Base-by-base conservation (phyloP, 2,888 invertebrate species). In the Drosophila neotestacea region DNA sequence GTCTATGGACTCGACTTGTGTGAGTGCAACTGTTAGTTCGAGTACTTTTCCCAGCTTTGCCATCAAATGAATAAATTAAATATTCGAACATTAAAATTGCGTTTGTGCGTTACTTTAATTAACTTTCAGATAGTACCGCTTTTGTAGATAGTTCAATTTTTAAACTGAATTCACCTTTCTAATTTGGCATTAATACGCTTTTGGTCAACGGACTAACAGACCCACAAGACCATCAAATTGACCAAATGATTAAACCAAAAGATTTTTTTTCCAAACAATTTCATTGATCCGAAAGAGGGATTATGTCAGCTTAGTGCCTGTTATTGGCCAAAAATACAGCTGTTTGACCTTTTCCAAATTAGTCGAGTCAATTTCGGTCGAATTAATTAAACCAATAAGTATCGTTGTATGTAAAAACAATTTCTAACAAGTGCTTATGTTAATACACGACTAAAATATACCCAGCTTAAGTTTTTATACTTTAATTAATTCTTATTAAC, bases 11-110 rank as follows among this genome's bases (percentile, higher is more conserved):
- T 39, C 30, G 13, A 48, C 41, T 36, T 27, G 3, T 13, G 16
- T 1, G 11, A 34, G 13, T 41, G 6, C 30, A 41, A 41, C 2
- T 6, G 6, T 11, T 38, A 46, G 36, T 27, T 28, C 11, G 27
- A 54, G 32, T 22, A 52, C 34, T 47, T 42, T 47, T 28, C 34
- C 34, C 42, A 64, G 59, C 59, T 76, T 70, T 63, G 81, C 70
- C 55, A 61, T 55, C 75, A 67, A 76, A 88, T 88, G 79, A 81
- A 88, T 88, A 85, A 82, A 85, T 81, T 79, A 82, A 73, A 82
- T 85, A 75, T 79, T 69, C 66, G 39, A 81, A 58, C 76, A 70
- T 79, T 75, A 55, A 69, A 73, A 78, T 73, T 77, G 61, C 72
- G 60, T 52, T 52, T 60, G 7, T 7, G 13, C 41, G 13, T 22